Conservation (phyloP, 2,797 vertebrate genomes). For the Peromyscus nudipes region DNA sequence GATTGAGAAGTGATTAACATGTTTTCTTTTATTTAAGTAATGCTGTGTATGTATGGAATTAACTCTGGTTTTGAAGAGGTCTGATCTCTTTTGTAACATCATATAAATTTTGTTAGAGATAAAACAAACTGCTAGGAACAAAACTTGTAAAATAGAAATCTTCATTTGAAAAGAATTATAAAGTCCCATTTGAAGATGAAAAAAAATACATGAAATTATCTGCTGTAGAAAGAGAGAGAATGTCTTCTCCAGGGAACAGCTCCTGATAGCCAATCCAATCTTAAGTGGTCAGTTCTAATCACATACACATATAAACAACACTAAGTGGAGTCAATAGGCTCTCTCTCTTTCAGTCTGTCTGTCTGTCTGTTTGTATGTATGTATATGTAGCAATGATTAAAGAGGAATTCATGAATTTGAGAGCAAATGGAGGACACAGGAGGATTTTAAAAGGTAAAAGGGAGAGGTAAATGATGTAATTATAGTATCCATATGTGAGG, state of each 20-base stretch:
- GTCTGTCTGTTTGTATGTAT: no score
- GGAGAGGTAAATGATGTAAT: background rate
- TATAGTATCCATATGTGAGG: background rate
- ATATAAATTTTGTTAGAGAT: background rate
- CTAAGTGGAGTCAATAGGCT: no score
- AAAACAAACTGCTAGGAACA: background rate
- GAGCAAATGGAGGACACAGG: background rate
- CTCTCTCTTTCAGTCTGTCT: background rate
- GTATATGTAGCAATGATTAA: background rate
- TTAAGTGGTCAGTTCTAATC: background rate
- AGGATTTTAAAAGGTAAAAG: no score
- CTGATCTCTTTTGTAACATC: background rate
- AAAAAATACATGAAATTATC: background rate
- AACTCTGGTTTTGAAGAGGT: background rate
- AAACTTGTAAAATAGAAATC: constrained; percentile 3
- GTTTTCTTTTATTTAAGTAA: background rate
- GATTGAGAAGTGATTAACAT: constrained; percentile 5
- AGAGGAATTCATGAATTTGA: background rate
- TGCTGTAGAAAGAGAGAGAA: background rate
- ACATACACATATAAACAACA: background rate
- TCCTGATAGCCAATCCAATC: background rate
- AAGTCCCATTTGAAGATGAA: background rate
- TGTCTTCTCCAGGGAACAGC: background rate
- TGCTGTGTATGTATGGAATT: background rate
- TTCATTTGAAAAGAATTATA: background rate